Percentiles rank a stretch among this genome's conserved stretches.
phyloP scores from a whole-genome alignment of 2,113 vertebrate species.

The Rynchops niger region DNA sequence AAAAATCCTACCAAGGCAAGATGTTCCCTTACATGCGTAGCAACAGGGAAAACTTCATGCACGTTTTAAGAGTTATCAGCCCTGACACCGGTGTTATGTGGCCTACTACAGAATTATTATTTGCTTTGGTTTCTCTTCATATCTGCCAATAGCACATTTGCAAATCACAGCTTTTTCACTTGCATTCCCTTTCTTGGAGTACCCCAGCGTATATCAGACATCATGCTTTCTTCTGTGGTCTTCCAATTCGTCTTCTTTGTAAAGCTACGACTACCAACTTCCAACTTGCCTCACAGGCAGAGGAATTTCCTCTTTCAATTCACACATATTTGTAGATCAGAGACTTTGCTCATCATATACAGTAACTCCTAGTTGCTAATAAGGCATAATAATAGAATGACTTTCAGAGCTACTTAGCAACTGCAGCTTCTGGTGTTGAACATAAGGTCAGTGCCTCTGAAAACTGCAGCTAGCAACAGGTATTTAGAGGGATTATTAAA shows the following conservation, averaged over 20 bases:
- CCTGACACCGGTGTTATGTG: not conserved
- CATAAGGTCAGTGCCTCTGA: not conserved
- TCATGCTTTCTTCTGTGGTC: not conserved
- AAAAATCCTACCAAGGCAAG: not conserved
- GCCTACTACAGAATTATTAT: not conserved
- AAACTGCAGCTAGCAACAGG: not conserved
- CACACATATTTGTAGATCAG: not conserved
- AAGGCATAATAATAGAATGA: not conserved
- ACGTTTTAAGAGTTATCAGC: not conserved
- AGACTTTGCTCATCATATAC: not conserved
- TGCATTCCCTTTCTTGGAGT: not conserved
- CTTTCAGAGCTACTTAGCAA: not conserved
- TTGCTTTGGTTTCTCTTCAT: not conserved
- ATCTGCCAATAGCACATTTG: not conserved
- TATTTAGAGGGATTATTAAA: not conserved
- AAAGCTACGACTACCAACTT: not conserved
- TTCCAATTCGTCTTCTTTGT: not conserved
- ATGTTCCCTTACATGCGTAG: fast-evolving
- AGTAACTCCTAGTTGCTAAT: not conserved
- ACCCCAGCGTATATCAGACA: fast-evolving
- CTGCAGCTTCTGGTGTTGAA: not conserved
- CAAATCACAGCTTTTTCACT: not conserved
- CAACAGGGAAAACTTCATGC: not conserved
- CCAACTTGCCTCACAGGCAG: not conserved
- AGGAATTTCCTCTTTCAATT: not conserved